Evolutionary conservation across 2,888 invertebrate species (phyloP).

Genomic region (Pomacea canaliculata): DNA sequence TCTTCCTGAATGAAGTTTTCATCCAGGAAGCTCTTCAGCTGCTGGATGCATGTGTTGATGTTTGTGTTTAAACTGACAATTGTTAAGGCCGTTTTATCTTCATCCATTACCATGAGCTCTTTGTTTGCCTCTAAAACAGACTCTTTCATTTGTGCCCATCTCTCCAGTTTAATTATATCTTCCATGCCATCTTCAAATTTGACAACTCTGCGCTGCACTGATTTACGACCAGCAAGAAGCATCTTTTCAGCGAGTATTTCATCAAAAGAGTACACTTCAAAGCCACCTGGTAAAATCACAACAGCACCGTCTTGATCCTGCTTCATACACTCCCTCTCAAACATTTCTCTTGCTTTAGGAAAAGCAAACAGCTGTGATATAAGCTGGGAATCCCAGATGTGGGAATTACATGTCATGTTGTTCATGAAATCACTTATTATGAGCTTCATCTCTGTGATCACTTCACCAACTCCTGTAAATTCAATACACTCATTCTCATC

Average conservation of each 20-base stretch:
- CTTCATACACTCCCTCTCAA: background rate
- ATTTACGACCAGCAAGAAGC: background rate
- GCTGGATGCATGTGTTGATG: background rate
- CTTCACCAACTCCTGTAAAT: conserved; percentile 1
- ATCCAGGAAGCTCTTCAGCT: conserved; percentile 1
- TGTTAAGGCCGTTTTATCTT: background rate
- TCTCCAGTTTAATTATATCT: background rate
- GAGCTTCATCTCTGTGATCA: background rate
- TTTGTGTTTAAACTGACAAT: background rate
- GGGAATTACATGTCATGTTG: background rate
- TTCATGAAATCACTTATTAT: background rate
- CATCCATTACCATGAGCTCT: conserved; percentile 11
- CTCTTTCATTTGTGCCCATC: conserved; percentile 2
- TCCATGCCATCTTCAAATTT: background rate
- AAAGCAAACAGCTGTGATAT: background rate
- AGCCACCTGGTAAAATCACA: background rate
- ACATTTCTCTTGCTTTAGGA: background rate
- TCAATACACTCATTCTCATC: background rate
- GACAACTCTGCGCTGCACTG: conserved; percentile 12
- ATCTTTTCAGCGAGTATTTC: conserved; percentile 4
- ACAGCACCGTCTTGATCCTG: conserved; percentile 2
- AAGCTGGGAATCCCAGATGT: conserved; percentile 2
- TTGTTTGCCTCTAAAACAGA: background rate
- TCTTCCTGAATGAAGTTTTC: conserved; percentile 5
- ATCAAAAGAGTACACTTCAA: conserved; percentile 8